Conservation (phyloP, 2,797 vertebrate genomes). For the Arrhamphus sclerolepis region DNA sequence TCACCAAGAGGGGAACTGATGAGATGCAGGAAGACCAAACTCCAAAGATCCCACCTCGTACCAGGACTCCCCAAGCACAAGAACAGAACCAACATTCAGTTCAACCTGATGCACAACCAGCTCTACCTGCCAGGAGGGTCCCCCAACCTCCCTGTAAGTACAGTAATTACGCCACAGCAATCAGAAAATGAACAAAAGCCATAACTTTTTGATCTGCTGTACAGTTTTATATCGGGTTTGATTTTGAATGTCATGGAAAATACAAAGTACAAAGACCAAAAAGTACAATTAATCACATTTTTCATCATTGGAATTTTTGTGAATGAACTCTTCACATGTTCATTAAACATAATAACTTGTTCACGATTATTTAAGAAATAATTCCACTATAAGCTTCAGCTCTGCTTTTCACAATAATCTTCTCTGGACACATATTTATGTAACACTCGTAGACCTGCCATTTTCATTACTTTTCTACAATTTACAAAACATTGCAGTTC, state of each 20-base stretch:
- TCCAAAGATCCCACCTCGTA: conserved; percentile 64
- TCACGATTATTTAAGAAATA: neutral
- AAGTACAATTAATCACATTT: no score
- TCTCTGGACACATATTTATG: neutral
- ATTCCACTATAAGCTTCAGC: no score
- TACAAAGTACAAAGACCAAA: conserved; percentile 1
- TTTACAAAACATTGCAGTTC: no score
- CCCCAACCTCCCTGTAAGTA: conserved; percentile 23
- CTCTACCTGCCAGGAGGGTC: conserved; percentile 25
- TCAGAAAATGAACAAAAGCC: neutral
- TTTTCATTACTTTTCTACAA: no score
- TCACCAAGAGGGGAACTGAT: conserved; percentile 33
- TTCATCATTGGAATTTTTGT: no score
- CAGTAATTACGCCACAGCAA: conserved; percentile 26
- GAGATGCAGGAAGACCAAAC: conserved; percentile 51
- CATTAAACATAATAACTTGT: neutral
- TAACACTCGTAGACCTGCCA: no score
- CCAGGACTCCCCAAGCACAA: conserved; percentile 28
- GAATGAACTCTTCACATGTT: no score
- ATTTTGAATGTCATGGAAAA: conserved; percentile 5
- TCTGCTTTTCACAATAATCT: neutral
- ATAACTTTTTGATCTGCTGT: no score
- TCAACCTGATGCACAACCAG: conserved; percentile 29
- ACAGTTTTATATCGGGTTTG: neutral
- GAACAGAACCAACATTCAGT: conserved; percentile 33